Base-by-base conservation (phyloP, 2,113 vertebrate species). In the Oryzias melastigma region DNA sequence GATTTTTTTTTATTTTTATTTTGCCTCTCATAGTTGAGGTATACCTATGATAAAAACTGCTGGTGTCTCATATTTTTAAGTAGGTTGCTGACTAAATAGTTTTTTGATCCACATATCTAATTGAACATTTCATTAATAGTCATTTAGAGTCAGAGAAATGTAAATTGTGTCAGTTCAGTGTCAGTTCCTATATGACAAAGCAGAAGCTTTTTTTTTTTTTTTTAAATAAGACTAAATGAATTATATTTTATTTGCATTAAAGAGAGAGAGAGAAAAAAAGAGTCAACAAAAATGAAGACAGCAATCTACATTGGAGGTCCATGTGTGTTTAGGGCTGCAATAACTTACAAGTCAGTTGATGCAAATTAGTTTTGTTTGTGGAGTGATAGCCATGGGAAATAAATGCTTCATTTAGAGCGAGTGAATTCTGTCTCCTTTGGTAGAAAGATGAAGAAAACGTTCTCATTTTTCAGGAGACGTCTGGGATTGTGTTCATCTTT, bases 401-500 rank as follows among this genome's bases (percentile, higher is more conserved):
- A 68, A 68, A 76, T 64, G 35, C 52, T 40, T 68, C 22, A 52
- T 66, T 55, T 29, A 54, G 40, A 58, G 48, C 45, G 60, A 52
- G 43, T 22, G 41, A 64, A 60, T 57, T 25, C 65, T 29, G 54
- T 25, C 62, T 29, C 52, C 50, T 56, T 68, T 52, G 62, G 64
- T 60, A 40, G 59, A 63, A 51, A 57, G 47, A 25, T 43, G 24
- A 41, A 24, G 14, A 78, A 70, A 68, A 61, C 35, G 7, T 24
- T 58, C 35, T 58, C 13, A 62, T 58, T 75, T 59, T 47, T 10
- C 4, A 50, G 53, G 7, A 14, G 44, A 19, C 71, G 65, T 57
- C 51, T 22, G 67, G 53, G 69, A 78, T 46, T 73, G 69, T 71
- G 24, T 51, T 49, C 53, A 77, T 59, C 61, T 75, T 83, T 73